These are phyloP conservation scores for Percina caprodes DNA, from an alignment of 2,113 vertebrate species.

Conservation along the genomic window DNA sequence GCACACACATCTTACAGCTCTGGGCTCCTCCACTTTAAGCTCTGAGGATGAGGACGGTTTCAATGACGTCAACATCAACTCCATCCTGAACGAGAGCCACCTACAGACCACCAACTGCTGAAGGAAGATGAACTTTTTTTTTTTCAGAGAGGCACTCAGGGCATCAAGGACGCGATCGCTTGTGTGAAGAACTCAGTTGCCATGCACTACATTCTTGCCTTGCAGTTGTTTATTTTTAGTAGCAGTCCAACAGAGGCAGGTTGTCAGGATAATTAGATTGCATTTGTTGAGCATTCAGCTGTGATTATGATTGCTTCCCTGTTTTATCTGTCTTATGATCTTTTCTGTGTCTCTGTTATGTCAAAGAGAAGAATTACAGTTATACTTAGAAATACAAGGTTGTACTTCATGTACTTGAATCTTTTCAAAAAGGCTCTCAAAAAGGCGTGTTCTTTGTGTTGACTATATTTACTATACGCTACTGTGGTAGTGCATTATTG, in stretches of 20 bases:
- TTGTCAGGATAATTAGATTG: conserved; percentile 38
- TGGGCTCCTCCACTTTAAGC: conserved; percentile 84
- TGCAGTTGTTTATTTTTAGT: conserved; percentile 53
- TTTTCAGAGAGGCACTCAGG: conserved; percentile 30
- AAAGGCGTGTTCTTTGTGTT: conserved; percentile 5
- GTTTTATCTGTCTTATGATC: conserved; percentile 12
- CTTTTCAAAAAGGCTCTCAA: conserved; percentile 1
- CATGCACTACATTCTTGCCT: conserved; percentile 37
- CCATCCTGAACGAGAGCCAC: conserved; percentile 87
- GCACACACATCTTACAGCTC: conserved; percentile 75
- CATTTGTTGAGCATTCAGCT: conserved; percentile 43
- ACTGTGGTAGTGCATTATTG: conserved; percentile 23
- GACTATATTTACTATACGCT: conserved; percentile 11
- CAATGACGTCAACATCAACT: conserved; percentile 86
- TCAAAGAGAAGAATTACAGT: conserved; percentile 3
- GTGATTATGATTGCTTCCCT: conserved; percentile 30
- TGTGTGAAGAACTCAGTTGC: conserved; percentile 38
- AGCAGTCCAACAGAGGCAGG: conserved; percentile 26
- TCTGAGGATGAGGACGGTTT: conserved; percentile 90
- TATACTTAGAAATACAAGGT: conserved; percentile 14
- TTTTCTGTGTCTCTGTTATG: background rate
- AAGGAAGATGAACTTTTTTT: conserved; percentile 6
- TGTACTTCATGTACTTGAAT: conserved; percentile 4
- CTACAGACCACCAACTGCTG: conserved; percentile 89
- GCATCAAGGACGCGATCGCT: conserved; percentile 6